Conservation (phyloP, 2,113 vertebrate genomes). For the Rana temporaria region DNA sequence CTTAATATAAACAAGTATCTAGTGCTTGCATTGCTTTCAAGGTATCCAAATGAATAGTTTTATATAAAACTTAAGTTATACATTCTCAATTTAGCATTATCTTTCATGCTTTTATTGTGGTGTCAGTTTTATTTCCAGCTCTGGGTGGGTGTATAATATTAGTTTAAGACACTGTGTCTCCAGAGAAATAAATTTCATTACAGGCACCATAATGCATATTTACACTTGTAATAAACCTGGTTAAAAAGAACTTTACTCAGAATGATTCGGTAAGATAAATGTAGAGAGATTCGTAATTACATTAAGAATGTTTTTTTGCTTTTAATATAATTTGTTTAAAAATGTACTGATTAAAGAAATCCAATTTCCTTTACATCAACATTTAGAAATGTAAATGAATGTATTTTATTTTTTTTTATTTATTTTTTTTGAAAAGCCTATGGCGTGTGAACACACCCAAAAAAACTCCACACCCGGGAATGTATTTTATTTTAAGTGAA, state of each 20-base stretch:
- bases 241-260: slow-evolving; percentile 33
- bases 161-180: neutral
- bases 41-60: too few relatives aligned
- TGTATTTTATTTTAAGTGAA: neutral
- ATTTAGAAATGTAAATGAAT: slow-evolving; percentile 19
- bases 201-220: slow-evolving; percentile 29
- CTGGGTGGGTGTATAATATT: neutral
- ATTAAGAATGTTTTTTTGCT: slow-evolving; percentile 14
- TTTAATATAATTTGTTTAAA: slow-evolving; percentile 28
- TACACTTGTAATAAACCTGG: slow-evolving; percentile 30
- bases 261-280: slow-evolving; percentile 28
- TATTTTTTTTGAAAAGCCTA: too few relatives aligned
- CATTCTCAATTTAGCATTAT: neutral
- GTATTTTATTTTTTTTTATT: slow-evolving; percentile 3
- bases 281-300: slow-evolving; percentile 11
- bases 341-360: neutral
- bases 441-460: too few relatives aligned
- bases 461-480: too few relatives aligned
- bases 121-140: neutral
- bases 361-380: slow-evolving; percentile 25
- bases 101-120: neutral
- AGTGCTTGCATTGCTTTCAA: too few relatives aligned
- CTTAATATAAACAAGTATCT: too few relatives aligned
- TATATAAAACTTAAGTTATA: too few relatives aligned
- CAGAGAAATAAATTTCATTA: slow-evolving; percentile 10